Percentiles rank a stretch among this genome's conserved stretches.
Evolutionary conservation across 1,140 invertebrate species (phyloP).

Genomic region (Ceratosolen solmsi): DNA sequence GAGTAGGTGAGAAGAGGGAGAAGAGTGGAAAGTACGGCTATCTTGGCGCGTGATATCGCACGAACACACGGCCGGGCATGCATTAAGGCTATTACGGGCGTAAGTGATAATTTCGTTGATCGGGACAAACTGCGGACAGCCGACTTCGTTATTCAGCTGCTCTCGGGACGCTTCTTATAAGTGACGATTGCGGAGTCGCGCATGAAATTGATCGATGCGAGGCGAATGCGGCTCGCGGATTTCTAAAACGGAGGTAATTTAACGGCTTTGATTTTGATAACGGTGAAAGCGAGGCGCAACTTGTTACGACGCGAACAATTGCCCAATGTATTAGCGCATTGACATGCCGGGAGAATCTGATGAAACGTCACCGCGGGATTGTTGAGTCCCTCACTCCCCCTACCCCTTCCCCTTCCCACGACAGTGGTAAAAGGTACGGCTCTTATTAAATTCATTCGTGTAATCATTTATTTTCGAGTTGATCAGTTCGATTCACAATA

Average conservation of each 20-base stretch:
- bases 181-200: not conserved
- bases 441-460: not conserved
- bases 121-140: not conserved
- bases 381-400: not conserved
- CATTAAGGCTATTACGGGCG: not conserved
- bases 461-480: not conserved
- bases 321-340: slow-evolving; percentile 6
- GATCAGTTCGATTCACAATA: not conserved
- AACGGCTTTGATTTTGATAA: not conserved
- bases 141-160: not conserved
- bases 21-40: not conserved
- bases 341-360: not conserved
- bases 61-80: not conserved
- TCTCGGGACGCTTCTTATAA: too few species aligned
- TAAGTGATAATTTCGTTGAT: slow-evolving; percentile 14
- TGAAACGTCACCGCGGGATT: not conserved
- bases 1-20: not conserved
- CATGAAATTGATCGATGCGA: slow-evolving; percentile 4
- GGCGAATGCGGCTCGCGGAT: not conserved
- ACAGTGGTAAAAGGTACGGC: not conserved
- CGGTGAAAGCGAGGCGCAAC: slow-evolving; percentile 25
- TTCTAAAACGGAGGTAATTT: not conserved
- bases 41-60: slow-evolving; percentile 16
- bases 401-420: too few species aligned
- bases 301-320: slow-evolving; percentile 1